Base-by-base conservation (phyloP, 2,797 vertebrate species). In the Lemur catta region DNA sequence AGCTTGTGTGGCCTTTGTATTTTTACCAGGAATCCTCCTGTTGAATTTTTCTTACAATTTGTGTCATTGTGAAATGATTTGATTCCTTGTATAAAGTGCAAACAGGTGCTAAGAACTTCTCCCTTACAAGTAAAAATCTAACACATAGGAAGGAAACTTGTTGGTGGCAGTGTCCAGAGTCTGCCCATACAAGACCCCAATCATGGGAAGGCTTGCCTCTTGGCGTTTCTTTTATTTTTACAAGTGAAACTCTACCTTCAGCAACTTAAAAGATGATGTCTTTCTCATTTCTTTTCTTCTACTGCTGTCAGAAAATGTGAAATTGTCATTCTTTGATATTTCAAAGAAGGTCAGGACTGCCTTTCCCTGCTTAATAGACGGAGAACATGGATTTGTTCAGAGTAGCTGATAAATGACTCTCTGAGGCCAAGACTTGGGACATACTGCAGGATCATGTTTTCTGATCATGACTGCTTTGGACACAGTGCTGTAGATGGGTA, bases 231-330 rank as follows among this genome's bases (percentile, higher is more conserved):
- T 57, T 80, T 43, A 26, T 71, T 94, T 96, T 87, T 65, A 76
- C 59, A 86, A 57, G 33, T 89, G 28, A 92, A 69, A 85, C 15
- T 76, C 2, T 63, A 59, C 22, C 55, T 89, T 74, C 52, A 78
- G 50, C 24, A 50, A 84, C 38, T 71, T 50, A 61, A 84, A 90
- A 84, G 30, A 55, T 30, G 57, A 33, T 55, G 8, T 59, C 13
- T 88, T 88, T 94, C 5, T 84, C 75, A 65, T 95, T 93, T 86
- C 43, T 57, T 61, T 30, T 5, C 15, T 94, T 65, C 41, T 89
- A 94, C 78, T 91, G 12, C 17, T 84, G 3, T 84, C 46, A 89
- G 88, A 67, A 87, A 84, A 93, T 97, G 4, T 92, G 82, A 80
- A 91, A 63, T 84, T 35, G 50, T 81, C 30, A 59, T 35, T 76